phyloP scores from a whole-genome alignment of 2,888 invertebrate genomes.

The Heliconius sara region DNA sequence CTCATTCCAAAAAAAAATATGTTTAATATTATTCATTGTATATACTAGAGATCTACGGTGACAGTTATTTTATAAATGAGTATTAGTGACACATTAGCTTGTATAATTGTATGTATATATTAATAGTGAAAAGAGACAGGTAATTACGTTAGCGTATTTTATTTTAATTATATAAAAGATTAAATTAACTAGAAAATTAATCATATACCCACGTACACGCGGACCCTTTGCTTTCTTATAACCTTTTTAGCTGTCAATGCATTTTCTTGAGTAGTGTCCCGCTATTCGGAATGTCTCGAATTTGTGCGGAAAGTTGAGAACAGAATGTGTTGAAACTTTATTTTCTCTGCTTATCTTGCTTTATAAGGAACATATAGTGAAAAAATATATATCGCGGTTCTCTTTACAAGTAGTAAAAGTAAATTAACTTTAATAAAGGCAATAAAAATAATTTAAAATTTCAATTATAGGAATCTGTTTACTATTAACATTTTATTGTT shows the following conservation, averaged over 20 bases:
- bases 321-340: too few relatives aligned
- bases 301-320: neutral
- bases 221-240: neutral
- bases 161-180: slow-evolving; percentile 14
- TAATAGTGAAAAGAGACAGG: slow-evolving; percentile 15
- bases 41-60: neutral
- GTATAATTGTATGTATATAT: neutral
- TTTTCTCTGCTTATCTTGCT: neutral
- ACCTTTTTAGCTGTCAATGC: too few relatives aligned
- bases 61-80: neutral
- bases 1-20: neutral
- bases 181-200: slow-evolving; percentile 11
- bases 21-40: neutral
- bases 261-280: too few relatives aligned
- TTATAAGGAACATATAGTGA: neutral
- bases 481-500: slow-evolving; percentile 28
- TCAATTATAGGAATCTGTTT: slow-evolving; percentile 17
- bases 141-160: slow-evolving; percentile 13
- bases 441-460: slow-evolving; percentile 18
- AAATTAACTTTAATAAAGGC: neutral
- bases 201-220: neutral
- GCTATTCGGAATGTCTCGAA: neutral
- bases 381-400: neutral
- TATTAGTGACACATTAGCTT: neutral
- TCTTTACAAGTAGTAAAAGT: neutral